Evolutionary conservation across 1,140 invertebrate species (phyloP), one percentile per base, ranked within the genome.

Genomic region (Apolygus lucorum): DNA sequence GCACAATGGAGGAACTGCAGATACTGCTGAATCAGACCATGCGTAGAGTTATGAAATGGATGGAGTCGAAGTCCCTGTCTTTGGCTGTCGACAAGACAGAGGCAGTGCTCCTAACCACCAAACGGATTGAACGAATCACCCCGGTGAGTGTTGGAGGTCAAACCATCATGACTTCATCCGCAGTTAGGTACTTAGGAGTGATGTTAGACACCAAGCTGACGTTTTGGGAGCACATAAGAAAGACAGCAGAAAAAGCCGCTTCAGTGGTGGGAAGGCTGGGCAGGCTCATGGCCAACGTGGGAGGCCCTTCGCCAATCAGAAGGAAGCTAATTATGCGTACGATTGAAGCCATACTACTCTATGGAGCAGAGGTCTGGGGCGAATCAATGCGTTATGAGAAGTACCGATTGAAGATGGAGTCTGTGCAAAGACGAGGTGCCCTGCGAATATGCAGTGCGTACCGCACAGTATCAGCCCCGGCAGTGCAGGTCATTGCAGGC

Each of bases 1-100:
- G 63, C n/a, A 65, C 63, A 22, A 65, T 21, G 26, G 62, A 74
- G n/a, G 28, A 70, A 21, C 17, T 65, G n/a, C 71, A 73, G 54
- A 14, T 22, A 14, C 68, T 59, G 62, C 52, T 71, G 21, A 72
- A 72, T 29, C 65, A 73, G 69, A n/a, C 28, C 54, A 73, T 74
- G 68, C 27, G 62, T 54, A 52, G 67, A 25, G 67, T 73, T 2
- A 63, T 24, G 22, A 21, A 25, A n/a, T 74, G 74, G 72, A 72
- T 74, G 73, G 52, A 62, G 27, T 22, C 22, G 17, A 8, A 62
- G 1, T 8, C 29, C n/a, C n/a, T 65, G 17, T 13, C 25, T 22
- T 17, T 68, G 1, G 52, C 68, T 2, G 49, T 68, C 1, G n/a
- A 42, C 1, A 68, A 68, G 26, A 52, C 67, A 24, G 42, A 68